Conservation (phyloP, 2,113 vertebrate genomes). For the human region GRCh38 chr21:41002501-41003000, state of each 20-base stretch:
- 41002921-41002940: neutral
- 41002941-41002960: neutral
- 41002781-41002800: neutral
- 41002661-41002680: neutral
- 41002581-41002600: neutral
- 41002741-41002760: neutral
- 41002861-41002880: neutral
- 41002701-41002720: rapidly evolving
- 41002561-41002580: neutral
- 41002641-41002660: neutral
- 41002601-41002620: neutral
- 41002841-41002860: neutral
- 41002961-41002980: neutral
- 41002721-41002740: rapidly evolving
- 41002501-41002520: too few relatives aligned
- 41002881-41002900: neutral
- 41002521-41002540: neutral
- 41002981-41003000: neutral
- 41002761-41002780: neutral
- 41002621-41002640: neutral
- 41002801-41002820: rapidly evolving
- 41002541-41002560: too few relatives aligned
- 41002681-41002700: neutral
- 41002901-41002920: neutral
- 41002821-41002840: rapidly evolving